Evolutionary conservation across 2,113 vertebrate genomes (phyloP), one percentile per base, ranked within the genome.

Genomic region (Panthera uncia): DNA sequence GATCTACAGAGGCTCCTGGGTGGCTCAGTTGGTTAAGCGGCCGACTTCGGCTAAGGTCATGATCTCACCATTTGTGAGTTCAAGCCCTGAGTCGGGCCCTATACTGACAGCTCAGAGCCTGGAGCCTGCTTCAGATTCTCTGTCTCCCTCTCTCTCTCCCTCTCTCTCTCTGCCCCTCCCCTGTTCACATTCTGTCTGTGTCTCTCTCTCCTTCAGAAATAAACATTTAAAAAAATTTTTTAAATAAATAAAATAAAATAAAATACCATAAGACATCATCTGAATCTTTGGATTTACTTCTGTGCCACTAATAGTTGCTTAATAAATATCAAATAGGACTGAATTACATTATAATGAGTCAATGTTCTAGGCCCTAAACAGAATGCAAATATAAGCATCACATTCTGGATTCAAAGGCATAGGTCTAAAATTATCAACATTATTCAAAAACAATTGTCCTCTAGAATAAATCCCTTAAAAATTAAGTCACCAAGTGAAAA

Each of bases 321-420:
- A 83, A 79, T 80, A 87, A 83, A 79, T 78, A 90, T 48, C 78
- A 95, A 88, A 79, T 69, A 45, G 33, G 94, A 90, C n/a, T 83
- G 16, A 50, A 2, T 69, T 94, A 57, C 29, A 27, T 76, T 41
- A 38, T 25, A 86, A 69, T 80, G 57, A 66, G 4, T 12, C 5
- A 36, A 73, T 82, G 8, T n/a, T 15, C 3, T n/a, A 84, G 23
- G 1, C 33, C n/a, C 48, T 33, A 96, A 95, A 33, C 2, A 89
- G 14, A 96, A 94, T 86, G 19, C 21, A 78, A 41, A 52, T 76
- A 52, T 41, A 82, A 74, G 52, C 41, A 79, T 36, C 23, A 48
- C n/a, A 69, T 36, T 66, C 71, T 33, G 14, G 88, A 84, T 63
- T 93, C 7, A 93, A 96, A 74, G 16, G 7, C 16, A 21, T 21